Evolutionary conservation across 2,888 invertebrate species (phyloP).

Genomic region (Cerastoderma edule): DNA sequence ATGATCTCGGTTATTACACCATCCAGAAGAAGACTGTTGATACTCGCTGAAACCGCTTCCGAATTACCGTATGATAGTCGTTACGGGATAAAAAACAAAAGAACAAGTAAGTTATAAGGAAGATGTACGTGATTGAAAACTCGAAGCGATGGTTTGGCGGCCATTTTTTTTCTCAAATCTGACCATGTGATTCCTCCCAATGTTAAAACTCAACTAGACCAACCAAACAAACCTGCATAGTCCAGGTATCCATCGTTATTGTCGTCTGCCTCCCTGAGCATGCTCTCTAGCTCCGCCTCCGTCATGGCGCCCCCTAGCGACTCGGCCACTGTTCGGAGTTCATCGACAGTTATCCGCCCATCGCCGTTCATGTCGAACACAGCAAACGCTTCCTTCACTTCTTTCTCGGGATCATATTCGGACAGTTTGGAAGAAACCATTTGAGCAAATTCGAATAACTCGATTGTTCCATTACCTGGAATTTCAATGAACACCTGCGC

Average conservation of each 20-base stretch:
- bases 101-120: too few species aligned
- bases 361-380: conserved; percentile 47
- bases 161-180: too few species aligned
- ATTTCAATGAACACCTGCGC: too few species aligned
- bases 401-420: conserved; percentile 44
- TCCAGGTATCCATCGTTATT: conserved; percentile 45
- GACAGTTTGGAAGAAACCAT: conserved; percentile 46
- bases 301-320: conserved; percentile 45
- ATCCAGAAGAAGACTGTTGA: too few species aligned
- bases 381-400: conserved; percentile 46
- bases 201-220: too few species aligned
- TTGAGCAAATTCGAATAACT: conserved; percentile 39
- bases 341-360: conserved; percentile 41
- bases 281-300: conserved; percentile 36
- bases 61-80: too few species aligned
- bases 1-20: too few species aligned
- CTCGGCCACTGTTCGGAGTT: conserved; percentile 38
- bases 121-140: too few species aligned
- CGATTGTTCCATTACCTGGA: conserved; percentile 47
- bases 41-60: too few species aligned
- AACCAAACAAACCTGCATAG: conserved; percentile 30
- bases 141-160: too few species aligned
- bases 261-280: conserved; percentile 43
- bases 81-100: too few species aligned
- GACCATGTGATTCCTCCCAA: too few species aligned